Conservation (phyloP, 2,797 vertebrate species). For the Enteromius fasciolatus region DNA sequence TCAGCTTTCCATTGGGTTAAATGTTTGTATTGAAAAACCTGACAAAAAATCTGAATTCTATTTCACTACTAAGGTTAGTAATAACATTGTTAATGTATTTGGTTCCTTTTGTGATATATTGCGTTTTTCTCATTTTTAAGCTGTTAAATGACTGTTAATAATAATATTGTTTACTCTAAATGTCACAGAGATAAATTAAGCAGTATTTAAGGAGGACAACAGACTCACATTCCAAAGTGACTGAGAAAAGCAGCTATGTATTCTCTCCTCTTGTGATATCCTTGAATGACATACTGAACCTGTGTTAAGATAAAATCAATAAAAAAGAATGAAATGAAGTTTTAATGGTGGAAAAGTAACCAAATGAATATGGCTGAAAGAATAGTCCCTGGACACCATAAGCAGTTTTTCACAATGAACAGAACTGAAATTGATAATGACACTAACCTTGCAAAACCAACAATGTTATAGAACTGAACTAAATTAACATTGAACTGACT, state of each 20-base stretch:
- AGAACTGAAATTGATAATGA: neutral
- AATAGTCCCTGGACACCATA: neutral
- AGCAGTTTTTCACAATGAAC: neutral
- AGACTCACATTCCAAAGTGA: conserved; percentile 97
- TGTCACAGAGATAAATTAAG: neutral
- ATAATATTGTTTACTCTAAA: neutral
- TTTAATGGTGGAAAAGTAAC: neutral
- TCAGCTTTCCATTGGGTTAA: neutral
- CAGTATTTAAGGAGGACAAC: neutral
- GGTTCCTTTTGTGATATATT: neutral
- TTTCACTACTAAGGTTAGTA: neutral
- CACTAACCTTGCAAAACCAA: neutral
- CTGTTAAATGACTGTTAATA: neutral
- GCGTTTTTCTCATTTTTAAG: neutral
- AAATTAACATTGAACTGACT: neutral
- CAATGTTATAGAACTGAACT: neutral
- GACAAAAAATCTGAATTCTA: neutral
- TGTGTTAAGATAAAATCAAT: conserved; percentile 60
- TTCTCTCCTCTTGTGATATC: conserved; percentile 97
- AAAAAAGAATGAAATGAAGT: neutral
- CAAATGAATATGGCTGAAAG: neutral
- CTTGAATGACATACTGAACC: conserved; percentile 99
- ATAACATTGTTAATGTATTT: neutral
- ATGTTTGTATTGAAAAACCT: neutral
- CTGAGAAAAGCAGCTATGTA: conserved; percentile 98